Base-by-base conservation (phyloP, 2,888 invertebrate species). In the Caenorhabditis sinica region DNA sequence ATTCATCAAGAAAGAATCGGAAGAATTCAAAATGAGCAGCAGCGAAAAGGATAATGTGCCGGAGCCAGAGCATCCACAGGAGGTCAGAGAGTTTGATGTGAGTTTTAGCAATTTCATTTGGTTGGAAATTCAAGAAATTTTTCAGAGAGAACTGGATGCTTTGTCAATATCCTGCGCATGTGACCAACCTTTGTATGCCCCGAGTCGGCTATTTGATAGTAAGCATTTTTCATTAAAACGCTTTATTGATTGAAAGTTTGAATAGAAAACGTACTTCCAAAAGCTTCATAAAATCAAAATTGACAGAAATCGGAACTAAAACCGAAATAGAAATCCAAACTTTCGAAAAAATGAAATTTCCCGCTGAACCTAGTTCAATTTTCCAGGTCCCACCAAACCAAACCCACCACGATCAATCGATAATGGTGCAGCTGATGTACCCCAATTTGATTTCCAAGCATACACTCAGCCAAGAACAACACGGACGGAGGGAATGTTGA, bases 401-500 rank as follows among this genome's bases (percentile, higher is more conserved):
- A 80, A 43, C 23, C 56, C 72, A 4, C 65, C 79, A 17, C 72
- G 40, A 60, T 23, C 23, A 23, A 80, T 80, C 72, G 80, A 80
- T 73, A 80, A 80, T 66, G 80, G 80, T 20, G 80, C 80, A 17
- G 79, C 79, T 6, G 79, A 79, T 33, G 63, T 71, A 3, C 65
- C 65, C 11, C 56, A 72, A 25, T 80, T 81, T n/a, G 74, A 81
- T 30, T 61, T 81, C n/a, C 60, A 66, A 45, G 68, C 68, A 1
- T 83, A 79, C 28, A 75, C 74, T 15, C 84, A 65, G 13, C 71
- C 75, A 15, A 49, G 74, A 45, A 65, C 87, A 5, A 69, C 60
- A 17, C 86, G 87, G 60, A 88, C 86, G 6, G 89, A 88, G 45
- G 90, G 90, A 40, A 83, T 82, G 61, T 86, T 90, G 40, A 85